Evolutionary conservation across 2,113 vertebrate genomes (phyloP).

Genomic region (Cyprinodon variegatus): DNA sequence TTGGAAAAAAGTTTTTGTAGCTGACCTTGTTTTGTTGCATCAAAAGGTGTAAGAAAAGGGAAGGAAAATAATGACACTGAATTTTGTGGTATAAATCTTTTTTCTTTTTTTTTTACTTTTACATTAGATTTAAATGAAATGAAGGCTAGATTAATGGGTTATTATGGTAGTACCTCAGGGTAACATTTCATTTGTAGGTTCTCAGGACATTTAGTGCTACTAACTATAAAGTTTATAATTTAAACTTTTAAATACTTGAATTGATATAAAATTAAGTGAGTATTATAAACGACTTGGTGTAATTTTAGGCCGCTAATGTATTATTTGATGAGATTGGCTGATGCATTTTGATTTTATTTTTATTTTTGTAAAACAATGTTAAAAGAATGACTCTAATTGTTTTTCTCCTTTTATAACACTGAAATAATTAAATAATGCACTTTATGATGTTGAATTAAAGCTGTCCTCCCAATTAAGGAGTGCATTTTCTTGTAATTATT

Average conservation of each 20-base stretch:
- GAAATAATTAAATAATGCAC: conserved; percentile 50
- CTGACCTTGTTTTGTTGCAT: neutral
- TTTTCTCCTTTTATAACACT: conserved; percentile 28
- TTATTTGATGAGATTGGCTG: neutral
- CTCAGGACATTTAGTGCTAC: conserved; percentile 4
- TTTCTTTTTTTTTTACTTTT: neutral
- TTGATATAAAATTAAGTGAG: neutral
- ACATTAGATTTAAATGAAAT: conserved; percentile 1
- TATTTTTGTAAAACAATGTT: neutral
- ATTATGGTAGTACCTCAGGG: conserved; percentile 27
- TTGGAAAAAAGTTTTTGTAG: conserved; percentile 2
- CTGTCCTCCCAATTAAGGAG: neutral
- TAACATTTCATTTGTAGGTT: conserved; percentile 1
- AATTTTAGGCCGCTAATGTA: conserved; percentile 24
- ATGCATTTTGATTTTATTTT: neutral
- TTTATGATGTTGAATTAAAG: conserved; percentile 66
- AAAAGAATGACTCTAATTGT: neutral
- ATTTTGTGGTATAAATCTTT: conserved; percentile 3
- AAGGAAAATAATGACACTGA: conserved; percentile 23
- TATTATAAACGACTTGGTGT: neutral
- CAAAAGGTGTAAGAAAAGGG: neutral
- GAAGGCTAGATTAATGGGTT: neutral
- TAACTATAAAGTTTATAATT: conserved; percentile 11
- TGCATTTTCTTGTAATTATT: neutral
- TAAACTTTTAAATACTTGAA: conserved; percentile 34